A percentile compares a stretch with the other conserved stretches of the same genome.
These are phyloP conservation scores for Lithobates pipiens DNA, from an alignment of 2,797 vertebrate species.

Conservation along the genomic window DNA sequence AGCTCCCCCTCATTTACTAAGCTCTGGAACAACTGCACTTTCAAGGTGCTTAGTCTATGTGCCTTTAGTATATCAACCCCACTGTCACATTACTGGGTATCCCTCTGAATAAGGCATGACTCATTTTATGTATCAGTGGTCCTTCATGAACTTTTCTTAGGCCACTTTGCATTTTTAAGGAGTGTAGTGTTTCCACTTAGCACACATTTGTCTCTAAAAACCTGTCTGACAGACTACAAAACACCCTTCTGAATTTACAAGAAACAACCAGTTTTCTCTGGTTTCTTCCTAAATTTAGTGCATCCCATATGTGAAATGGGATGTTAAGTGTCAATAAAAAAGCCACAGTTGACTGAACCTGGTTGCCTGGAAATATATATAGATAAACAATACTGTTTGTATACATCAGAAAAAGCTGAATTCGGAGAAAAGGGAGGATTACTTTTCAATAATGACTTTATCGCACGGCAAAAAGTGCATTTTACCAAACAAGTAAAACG, in stretches of 20 bases:
- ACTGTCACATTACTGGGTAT: no score
- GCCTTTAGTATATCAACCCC: no score
- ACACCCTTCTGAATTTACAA: neutral
- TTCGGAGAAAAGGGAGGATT: neutral
- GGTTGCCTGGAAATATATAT: neutral
- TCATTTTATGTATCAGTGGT: neutral
- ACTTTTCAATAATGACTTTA: neutral
- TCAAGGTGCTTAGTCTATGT: no score
- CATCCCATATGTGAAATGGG: neutral
- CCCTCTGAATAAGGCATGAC: no score
- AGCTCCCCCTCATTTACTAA: no score
- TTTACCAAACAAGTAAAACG: no score
- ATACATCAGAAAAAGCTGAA: neutral
- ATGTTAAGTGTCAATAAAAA: constrained; percentile 17
- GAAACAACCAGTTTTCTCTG: constrained; percentile 34
- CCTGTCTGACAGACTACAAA: constrained; percentile 31
- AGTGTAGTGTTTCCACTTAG: constrained; percentile 6
- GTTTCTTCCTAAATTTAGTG: constrained; percentile 10
- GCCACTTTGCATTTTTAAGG: neutral
- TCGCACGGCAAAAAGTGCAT: no score
- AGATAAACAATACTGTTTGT: neutral
- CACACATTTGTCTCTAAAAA: constrained; percentile 9
- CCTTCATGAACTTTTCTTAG: neutral
- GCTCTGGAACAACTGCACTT: no score
- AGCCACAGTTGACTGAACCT: neutral